These are phyloP conservation scores for Odontocerum albicorne DNA, from an alignment of 2,888 invertebrate genomes.

Conservation along the genomic window DNA sequence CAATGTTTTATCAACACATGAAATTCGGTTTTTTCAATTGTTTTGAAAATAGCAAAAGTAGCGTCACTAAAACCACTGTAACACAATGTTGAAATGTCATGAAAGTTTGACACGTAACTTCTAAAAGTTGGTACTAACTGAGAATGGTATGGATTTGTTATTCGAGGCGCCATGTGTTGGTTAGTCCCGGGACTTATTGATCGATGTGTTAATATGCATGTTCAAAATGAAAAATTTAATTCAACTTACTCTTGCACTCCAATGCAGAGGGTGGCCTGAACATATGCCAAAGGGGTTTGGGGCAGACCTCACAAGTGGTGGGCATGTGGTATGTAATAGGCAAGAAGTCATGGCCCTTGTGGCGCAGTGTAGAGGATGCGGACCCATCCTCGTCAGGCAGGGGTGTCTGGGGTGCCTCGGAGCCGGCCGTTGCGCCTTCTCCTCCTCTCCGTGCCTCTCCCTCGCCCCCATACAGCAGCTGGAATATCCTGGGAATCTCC, in stretches of 20 bases:
- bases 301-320: conserved; percentile 96
- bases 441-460: conserved; percentile 86
- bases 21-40: too few species aligned
- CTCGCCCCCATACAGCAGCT: conserved; percentile 95
- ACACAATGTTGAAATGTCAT: too few species aligned
- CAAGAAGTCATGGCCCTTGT: conserved; percentile 95
- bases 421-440: conserved; percentile 68
- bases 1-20: too few species aligned
- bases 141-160: too few species aligned
- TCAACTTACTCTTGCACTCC: conserved; percentile 92
- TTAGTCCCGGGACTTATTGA: too few species aligned
- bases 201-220: too few species aligned
- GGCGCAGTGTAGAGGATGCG: conserved; percentile 62
- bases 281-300: conserved; percentile 96
- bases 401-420: conserved; percentile 56
- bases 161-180: too few species aligned
- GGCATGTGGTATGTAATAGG: conserved; percentile 98
- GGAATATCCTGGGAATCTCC: conserved; percentile 98
- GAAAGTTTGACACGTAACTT: too few species aligned
- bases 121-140: too few species aligned
- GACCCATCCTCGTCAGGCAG: conserved; percentile 43
- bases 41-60: too few species aligned
- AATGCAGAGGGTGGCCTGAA: conserved; percentile 96
- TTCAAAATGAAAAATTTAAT: too few species aligned
- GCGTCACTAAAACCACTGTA: too few species aligned